These are phyloP conservation scores for Pyrrhia umbra DNA, from an alignment of 2,888 invertebrate genomes.

Conservation along the genomic window DNA sequence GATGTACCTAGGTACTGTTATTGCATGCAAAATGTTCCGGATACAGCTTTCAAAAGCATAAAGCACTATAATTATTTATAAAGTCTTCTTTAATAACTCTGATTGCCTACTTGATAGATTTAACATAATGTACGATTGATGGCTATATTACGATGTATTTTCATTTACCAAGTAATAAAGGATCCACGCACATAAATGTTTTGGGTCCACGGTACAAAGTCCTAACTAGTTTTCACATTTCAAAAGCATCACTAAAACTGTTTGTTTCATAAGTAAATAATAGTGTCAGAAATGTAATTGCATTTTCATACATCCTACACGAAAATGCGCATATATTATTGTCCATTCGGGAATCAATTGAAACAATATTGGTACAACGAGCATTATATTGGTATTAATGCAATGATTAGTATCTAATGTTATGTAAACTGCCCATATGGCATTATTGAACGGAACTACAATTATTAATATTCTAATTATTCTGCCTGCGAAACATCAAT, in stretches of 20 bases:
- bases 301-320: constrained; percentile 19
- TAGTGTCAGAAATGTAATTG: constrained; percentile 15
- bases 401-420: constrained; percentile 30
- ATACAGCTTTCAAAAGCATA: too few species aligned
- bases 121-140: too few species aligned
- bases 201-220: background rate
- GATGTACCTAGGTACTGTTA: too few species aligned
- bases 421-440: constrained; percentile 18
- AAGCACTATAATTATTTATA: too few species aligned
- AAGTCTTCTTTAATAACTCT: too few species aligned
- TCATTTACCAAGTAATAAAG: too few species aligned
- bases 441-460: constrained; percentile 11
- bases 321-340: constrained; percentile 21
- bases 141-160: too few species aligned
- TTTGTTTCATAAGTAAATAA: background rate
- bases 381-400: constrained; percentile 22
- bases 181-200: too few species aligned
- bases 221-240: background rate
- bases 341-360: constrained; percentile 4
- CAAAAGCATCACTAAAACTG: background rate
- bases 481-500: background rate
- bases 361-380: constrained; percentile 17
- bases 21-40: too few species aligned
- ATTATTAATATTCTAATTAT: constrained; percentile 11
- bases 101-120: too few species aligned